Base-by-base conservation (phyloP, 2,797 vertebrate species). In the Typhlichthys subterraneus region DNA sequence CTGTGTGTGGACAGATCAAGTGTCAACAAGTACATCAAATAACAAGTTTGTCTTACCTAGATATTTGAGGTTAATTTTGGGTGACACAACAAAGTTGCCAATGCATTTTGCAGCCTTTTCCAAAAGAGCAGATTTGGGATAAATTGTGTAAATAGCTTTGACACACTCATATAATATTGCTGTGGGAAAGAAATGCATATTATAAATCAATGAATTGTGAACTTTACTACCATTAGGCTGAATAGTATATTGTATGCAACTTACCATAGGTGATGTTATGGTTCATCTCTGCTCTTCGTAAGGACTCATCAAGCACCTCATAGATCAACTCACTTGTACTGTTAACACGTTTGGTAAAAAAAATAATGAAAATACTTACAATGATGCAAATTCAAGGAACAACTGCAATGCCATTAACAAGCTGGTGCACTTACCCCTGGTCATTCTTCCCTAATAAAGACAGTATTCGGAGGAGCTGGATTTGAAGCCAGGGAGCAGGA, bases 121-220 rank as follows among this genome's bases (percentile, higher is more conserved):
- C 91, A 98, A 89, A 72, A 99, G 92, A 50, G 98, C 94, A 1
- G 94, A 88, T 79, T 96, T 98, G 29, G 98, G 96, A 77, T 96
- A 86, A 87, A 99, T 94, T 17, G 95, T 96, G 87, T 98, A 98
- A 85, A 98, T 89, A 70, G 96, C 96, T 70, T 95, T 97, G 46
- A 99, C 96, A 88, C 98, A 99, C 83, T 99, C 98, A 55, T 94
- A 98, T 55, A 99, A 90, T 90, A 99, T 98, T 57, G 98, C 98
- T 99, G 85, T 6, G 85, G 82, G 75, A 48, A 51, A 66, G 53
- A 53, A 17, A 74, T 0, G 69, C 14, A 73, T 10, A 29, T 3
- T 17, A 3, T 1, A 11, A 8, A 29, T 0, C 31, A 45, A 23
- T 23, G 19, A 65, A 13, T 19, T 10, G 0, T n/a, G 58, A 0